Conservation (phyloP, 2,113 vertebrate species). For the Odontesthes bonariensis region DNA sequence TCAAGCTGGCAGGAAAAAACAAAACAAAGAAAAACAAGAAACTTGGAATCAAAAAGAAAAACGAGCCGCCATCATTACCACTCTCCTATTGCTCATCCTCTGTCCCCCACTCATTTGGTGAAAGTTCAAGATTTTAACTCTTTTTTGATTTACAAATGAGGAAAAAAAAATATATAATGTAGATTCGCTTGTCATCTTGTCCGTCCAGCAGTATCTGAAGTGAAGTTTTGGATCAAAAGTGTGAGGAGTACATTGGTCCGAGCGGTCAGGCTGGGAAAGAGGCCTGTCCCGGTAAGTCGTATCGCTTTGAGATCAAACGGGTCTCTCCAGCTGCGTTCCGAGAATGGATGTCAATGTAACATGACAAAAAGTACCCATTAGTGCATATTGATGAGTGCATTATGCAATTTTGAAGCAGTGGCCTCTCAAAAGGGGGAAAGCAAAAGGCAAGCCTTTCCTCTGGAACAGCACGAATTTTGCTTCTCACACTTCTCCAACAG, state of each 20-base stretch:
- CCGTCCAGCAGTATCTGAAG: conserved; percentile 80
- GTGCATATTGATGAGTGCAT: conserved; percentile 90
- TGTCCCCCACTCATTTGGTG: conserved; percentile 67
- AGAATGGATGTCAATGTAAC: conserved; percentile 86
- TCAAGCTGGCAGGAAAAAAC: conserved; percentile 79
- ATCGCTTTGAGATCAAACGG: conserved; percentile 83
- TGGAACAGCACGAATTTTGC: conserved; percentile 88
- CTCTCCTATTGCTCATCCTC: conserved; percentile 71
- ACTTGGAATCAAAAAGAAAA: conserved; percentile 48
- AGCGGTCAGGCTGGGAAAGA: conserved; percentile 82
- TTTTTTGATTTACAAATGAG: conserved; percentile 76
- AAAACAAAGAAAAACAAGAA: conserved; percentile 35
- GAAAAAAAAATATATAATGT: conserved; percentile 82
- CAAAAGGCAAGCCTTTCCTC: conserved; percentile 84
- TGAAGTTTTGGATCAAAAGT: conserved; percentile 82
- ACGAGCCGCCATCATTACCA: conserved; percentile 54
- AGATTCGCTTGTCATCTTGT: conserved; percentile 80
- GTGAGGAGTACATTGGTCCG: conserved; percentile 86
- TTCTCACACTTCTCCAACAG: conserved; percentile 88
- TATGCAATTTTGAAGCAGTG: conserved; percentile 88
- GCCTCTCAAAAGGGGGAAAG: conserved; percentile 83
- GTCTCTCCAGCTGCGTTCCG: conserved; percentile 86
- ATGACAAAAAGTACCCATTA: conserved; percentile 89
- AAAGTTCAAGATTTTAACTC: conserved; percentile 84
- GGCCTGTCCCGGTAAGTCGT: conserved; percentile 84